These are phyloP conservation scores for Dendroctonus valens DNA, from an alignment of 1,140 invertebrate genomes.

Conservation along the genomic window DNA sequence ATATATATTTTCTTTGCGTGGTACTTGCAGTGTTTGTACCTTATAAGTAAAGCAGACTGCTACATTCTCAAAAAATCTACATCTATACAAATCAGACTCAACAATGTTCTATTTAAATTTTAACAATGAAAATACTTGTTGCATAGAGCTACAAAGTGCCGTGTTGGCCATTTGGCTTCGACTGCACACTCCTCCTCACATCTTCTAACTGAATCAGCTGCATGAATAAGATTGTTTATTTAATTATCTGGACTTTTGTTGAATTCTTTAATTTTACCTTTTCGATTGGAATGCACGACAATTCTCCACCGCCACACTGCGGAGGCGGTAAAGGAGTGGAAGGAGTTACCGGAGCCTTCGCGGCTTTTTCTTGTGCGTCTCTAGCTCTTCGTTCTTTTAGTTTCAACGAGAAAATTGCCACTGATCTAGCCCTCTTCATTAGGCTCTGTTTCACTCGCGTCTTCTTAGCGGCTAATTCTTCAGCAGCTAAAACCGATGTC, in stretches of 20 bases:
- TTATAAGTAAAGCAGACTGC: too few relatives aligned
- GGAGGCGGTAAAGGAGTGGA: conserved; percentile 53
- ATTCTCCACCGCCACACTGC: conserved; percentile 70
- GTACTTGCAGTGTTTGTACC: too few relatives aligned
- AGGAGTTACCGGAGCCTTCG: conserved; percentile 49
- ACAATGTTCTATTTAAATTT: too few relatives aligned
- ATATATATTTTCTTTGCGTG: too few relatives aligned
- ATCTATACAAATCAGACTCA: too few relatives aligned
- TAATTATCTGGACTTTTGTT: conserved; percentile 14
- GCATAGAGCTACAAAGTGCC: conserved; percentile 38
- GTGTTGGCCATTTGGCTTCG: conserved; percentile 39
- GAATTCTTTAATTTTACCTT: conserved; percentile 51
- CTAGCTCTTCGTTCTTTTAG: conserved; percentile 71
- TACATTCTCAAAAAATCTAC: too few relatives aligned
- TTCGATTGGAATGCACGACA: conserved; percentile 79
- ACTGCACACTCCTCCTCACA: conserved; percentile 48
- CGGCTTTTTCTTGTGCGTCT: conserved; percentile 65
- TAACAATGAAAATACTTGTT: background rate
- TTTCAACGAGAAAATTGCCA: conserved; percentile 79
- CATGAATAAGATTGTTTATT: conserved; percentile 23
- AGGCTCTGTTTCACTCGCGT: conserved; percentile 69
- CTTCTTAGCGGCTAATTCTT: conserved; percentile 64
- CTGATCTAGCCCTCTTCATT: conserved; percentile 76
- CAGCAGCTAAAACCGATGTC: conserved; percentile 45
- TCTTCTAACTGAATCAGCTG: conserved; percentile 67